Conservation (phyloP, 2,888 invertebrate genomes). For the Epistrophella euchroma region DNA sequence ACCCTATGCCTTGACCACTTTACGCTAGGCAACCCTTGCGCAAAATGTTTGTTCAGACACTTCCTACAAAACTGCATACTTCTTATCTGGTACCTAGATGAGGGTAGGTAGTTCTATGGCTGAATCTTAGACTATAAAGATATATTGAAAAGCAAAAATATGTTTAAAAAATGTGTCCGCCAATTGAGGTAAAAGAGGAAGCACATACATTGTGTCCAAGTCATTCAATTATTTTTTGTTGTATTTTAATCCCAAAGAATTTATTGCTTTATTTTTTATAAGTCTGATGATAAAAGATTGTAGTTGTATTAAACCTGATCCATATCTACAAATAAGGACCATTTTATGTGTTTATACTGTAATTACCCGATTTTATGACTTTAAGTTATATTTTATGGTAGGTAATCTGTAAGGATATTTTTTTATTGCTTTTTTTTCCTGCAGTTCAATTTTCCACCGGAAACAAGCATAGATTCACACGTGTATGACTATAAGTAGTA, state of each 20-base stretch:
- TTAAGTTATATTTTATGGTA: slow-evolving; percentile 19
- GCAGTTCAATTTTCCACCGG: slow-evolving; percentile 9
- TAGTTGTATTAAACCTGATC: slow-evolving; percentile 3
- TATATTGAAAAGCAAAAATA: no score
- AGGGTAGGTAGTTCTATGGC: no score
- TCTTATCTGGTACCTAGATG: no score
- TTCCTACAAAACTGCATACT: no score
- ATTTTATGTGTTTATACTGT: slow-evolving; percentile 14
- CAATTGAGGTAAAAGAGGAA: not conserved
- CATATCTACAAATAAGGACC: not conserved
- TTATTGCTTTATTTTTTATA: not conserved
- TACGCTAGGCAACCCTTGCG: no score
- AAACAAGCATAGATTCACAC: not conserved
- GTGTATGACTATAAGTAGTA: not conserved
- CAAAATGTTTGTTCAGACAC: no score
- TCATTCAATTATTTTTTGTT: not conserved
- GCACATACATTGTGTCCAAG: not conserved
- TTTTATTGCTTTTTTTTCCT: slow-evolving; percentile 8
- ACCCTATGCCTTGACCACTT: no score
- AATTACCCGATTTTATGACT: slow-evolving; percentile 15
- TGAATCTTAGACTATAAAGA: no score
- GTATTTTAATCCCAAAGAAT: not conserved
- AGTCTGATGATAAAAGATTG: not conserved
- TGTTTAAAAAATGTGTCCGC: no score
- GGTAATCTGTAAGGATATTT: slow-evolving; percentile 28